Conservation (phyloP, 2,113 vertebrate genomes). For the Columba janthina region DNA sequence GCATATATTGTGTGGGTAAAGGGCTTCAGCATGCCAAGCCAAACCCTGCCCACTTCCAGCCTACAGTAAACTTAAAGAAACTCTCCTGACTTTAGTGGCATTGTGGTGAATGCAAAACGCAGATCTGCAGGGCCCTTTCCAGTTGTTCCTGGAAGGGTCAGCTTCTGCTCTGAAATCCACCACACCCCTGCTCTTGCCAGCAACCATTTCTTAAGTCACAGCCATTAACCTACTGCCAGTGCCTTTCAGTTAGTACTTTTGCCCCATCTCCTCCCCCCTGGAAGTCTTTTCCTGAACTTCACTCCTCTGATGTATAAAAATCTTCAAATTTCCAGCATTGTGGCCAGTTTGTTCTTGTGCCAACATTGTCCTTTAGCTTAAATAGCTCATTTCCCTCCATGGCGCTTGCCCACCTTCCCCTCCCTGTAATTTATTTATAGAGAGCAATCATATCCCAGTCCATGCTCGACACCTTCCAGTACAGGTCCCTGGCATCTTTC, state of each 20-base stretch:
- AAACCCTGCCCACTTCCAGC: neutral
- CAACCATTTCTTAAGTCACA: constrained; percentile 3
- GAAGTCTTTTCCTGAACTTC: constrained; percentile 45
- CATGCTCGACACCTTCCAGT: constrained; percentile 25
- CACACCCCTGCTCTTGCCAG: neutral
- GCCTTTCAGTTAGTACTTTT: neutral
- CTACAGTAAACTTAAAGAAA: neutral
- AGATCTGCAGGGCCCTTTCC: neutral
- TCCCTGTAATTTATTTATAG: constrained; percentile 42
- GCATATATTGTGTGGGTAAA: neutral
- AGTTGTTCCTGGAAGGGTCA: constrained; percentile 5
- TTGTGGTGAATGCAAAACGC: neutral
- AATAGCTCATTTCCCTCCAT: constrained; percentile 52
- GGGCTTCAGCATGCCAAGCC: neutral
- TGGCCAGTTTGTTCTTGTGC: constrained; percentile 51
- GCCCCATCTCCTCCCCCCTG: neutral
- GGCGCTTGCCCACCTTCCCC: neutral
- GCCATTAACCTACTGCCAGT: neutral
- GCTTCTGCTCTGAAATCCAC: neutral
- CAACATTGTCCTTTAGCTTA: constrained; percentile 64
- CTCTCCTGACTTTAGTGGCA: neutral
- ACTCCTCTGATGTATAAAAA: constrained; percentile 51
- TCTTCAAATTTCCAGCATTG: constrained; percentile 47
- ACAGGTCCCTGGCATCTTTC: constrained; percentile 22
- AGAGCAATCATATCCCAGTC: neutral